These are phyloP conservation scores for Achatina immaculata DNA, from an alignment of 1,140 invertebrate species.

Conservation along the genomic window DNA sequence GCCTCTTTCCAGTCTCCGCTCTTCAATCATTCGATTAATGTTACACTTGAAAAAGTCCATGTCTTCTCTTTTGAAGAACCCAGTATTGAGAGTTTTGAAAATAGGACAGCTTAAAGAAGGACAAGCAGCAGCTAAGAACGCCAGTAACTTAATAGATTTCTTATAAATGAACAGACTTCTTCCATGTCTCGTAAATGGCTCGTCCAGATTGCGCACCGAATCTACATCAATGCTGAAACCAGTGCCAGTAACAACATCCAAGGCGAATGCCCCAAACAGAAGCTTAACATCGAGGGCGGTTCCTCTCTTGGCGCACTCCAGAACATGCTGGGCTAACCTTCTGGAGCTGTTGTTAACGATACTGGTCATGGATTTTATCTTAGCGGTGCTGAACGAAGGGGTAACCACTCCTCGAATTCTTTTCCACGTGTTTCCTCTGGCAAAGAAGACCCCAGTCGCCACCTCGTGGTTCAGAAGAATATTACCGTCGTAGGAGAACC, in stretches of 20 bases:
- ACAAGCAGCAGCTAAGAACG: not conserved
- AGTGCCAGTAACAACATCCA: constrained; percentile 75
- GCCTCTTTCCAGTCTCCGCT: not conserved
- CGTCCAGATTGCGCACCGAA: constrained; percentile 71
- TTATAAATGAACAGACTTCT: constrained; percentile 45
- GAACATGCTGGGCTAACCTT: not conserved
- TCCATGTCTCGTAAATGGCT: constrained; percentile 55
- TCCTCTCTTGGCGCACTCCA: not conserved
- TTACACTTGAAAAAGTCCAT: constrained; percentile 13
- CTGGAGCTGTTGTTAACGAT: not conserved
- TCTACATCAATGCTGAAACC: constrained; percentile 75
- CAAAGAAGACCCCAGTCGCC: constrained; percentile 50
- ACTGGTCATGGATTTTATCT: constrained; percentile 73
- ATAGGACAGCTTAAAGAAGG: not conserved
- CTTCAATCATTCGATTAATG: constrained; percentile 10
- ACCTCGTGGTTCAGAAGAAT: not conserved
- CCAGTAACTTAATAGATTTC: not conserved
- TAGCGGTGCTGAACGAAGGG: constrained; percentile 74
- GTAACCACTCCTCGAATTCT: constrained; percentile 73
- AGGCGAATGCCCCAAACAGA: constrained; percentile 70
- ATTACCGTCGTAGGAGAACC: not conserved
- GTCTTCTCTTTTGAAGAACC: constrained; percentile 19
- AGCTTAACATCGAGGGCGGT: not conserved
- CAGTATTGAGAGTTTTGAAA: not conserved
- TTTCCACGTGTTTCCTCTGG: constrained; percentile 73